phyloP scores from a whole-genome alignment of 2,113 vertebrate species.

The Paradoxurus hermaphroditus region DNA sequence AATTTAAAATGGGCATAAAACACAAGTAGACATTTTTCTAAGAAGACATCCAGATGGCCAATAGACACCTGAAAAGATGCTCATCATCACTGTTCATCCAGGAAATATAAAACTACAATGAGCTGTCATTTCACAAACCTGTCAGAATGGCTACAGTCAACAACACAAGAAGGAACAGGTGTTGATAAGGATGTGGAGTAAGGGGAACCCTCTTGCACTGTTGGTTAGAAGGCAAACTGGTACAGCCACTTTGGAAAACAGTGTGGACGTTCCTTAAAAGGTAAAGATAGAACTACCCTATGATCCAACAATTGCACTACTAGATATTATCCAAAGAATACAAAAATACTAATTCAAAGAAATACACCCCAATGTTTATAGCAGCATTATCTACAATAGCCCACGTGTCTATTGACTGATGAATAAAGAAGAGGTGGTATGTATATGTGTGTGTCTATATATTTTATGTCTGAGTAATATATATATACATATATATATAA shows the following conservation, averaged over 20 bases:
- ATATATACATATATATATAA: too few relatives aligned
- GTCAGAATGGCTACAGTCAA: background rate
- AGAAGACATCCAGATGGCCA: background rate
- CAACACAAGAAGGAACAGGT: background rate
- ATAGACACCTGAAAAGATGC: background rate
- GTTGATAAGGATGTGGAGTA: background rate
- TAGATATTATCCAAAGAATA: background rate
- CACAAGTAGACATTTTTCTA: background rate
- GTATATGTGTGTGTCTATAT: too few relatives aligned
- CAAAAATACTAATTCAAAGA: background rate
- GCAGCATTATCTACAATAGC: background rate
- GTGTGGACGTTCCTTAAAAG: background rate
- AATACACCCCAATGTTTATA: background rate
- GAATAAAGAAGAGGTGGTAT: background rate
- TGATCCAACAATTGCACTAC: background rate
- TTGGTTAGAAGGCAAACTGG: background rate
- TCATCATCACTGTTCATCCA: background rate
- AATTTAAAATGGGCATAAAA: background rate
- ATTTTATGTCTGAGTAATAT: too few relatives aligned
- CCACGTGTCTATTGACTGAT: background rate
- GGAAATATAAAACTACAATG: background rate
- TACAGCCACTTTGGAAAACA: background rate
- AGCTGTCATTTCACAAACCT: too few relatives aligned
- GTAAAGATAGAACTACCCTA: background rate
- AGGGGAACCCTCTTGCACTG: background rate